Evolutionary conservation across 2,113 vertebrate species (phyloP), one percentile per base, ranked within the genome.

Genomic region (Mus spicilegus): DNA sequence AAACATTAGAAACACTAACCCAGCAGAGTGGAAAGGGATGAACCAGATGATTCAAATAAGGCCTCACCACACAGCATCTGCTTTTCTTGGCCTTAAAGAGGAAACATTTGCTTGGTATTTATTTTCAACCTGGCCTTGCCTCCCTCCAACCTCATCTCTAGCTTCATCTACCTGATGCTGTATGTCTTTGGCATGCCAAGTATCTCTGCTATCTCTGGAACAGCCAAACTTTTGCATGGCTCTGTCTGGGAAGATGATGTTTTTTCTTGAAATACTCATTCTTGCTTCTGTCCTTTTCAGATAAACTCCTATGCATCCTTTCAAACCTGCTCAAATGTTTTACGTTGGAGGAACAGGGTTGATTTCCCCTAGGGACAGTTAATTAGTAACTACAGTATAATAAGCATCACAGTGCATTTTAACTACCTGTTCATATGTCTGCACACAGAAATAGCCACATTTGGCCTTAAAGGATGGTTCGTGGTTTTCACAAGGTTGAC

Each of bases 291-390:
- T 94, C 49, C 51, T 92, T 89, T 95, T 88, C 86, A 94, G 58
- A 95, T 69, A 92, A 93, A 93, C 81, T 92, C 76, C 90, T 93
- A 80, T 49, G 92, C 69, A 84, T 76, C 69, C 81, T 95, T 91
- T 94, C 76, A 89, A 84, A 58, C 33, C 73, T 94, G 63, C 92
- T 92, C 86, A 58, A 87, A 91, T 87, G 81, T 80, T 89, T 89
- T 51, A 54, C 81, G 46, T 95, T 78, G 69, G 82, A 96, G 95
- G 88, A 93, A 75, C 76, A 89, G 42, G 26, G 17, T 77, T 96
- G 39, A 70, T 95, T 96, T 97, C 96, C 94, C 92, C 49, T 42
- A 30, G 75, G 77, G 94, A 63, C n/a, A 90, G 72, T 87, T 95
- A 95, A 90, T 96, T 86, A 95, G 87, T 91, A 67, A 91, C 77